These are phyloP conservation scores for Hemitrygon akajei DNA, from an alignment of 2,797 vertebrate genomes.

Conservation along the genomic window DNA sequence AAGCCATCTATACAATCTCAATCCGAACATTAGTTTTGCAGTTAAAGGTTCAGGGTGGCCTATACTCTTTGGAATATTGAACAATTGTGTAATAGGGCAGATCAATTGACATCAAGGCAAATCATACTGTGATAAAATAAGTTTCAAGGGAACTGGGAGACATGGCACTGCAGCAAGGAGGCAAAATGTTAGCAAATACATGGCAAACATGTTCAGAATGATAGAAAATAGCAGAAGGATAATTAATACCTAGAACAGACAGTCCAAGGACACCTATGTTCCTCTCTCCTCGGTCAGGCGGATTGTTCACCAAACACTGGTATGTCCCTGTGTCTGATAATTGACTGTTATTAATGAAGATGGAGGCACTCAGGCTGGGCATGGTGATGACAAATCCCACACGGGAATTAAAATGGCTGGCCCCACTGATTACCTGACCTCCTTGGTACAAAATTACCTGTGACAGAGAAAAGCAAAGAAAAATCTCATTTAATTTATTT, in stretches of 20 bases:
- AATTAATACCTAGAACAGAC: conserved; percentile 77
- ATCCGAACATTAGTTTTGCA: neutral
- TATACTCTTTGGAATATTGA: neutral
- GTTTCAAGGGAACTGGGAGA: neutral
- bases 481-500: neutral
- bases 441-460: conserved; percentile 97
- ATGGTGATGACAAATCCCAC: conserved; percentile 91
- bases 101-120: neutral
- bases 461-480: conserved; percentile 48
- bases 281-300: conserved; percentile 84
- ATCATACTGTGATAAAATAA: neutral
- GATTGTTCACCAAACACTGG: conserved; percentile 98
- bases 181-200: neutral
- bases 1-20: neutral
- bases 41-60: neutral
- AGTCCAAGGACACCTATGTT: conserved; percentile 95
- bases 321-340: conserved; percentile 95
- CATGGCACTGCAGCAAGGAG: neutral
- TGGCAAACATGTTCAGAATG: neutral
- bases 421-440: conserved; percentile 87
- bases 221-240: neutral
- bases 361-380: conserved; percentile 97
- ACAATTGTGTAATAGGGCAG: neutral
- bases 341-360: conserved; percentile 98
- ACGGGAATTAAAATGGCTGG: conserved; percentile 82